phyloP scores from a whole-genome alignment of 2,113 vertebrate species.

The Rynchops niger region DNA sequence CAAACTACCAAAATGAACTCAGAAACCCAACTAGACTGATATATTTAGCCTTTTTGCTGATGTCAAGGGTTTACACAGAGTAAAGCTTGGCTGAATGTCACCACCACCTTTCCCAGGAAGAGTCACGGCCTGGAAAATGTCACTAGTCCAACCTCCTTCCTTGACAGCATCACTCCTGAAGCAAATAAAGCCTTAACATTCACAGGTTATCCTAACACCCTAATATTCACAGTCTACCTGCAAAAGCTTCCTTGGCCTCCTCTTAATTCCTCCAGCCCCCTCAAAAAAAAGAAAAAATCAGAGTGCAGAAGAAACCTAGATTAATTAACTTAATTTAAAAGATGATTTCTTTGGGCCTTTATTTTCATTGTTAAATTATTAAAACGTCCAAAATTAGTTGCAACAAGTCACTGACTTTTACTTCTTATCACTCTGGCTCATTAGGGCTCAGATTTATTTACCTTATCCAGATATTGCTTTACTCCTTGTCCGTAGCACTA shows the following conservation, averaged over 20 bases:
- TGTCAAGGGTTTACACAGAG: background rate
- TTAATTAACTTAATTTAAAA: too few relatives aligned
- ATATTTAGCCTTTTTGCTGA: background rate
- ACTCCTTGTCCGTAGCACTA: fast-evolving
- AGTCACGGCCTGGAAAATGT: background rate
- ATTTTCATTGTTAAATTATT: background rate
- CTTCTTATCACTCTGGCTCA: background rate
- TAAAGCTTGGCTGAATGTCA: background rate
- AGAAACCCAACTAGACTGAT: background rate
- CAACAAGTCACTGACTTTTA: background rate
- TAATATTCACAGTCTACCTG: background rate
- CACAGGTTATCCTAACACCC: background rate
- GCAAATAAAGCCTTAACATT: background rate
- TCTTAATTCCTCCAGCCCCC: background rate
- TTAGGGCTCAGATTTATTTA: background rate
- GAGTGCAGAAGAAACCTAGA: background rate
- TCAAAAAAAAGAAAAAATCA: too few relatives aligned
- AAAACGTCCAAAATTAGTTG: background rate
- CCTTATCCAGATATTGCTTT: background rate
- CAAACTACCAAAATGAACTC: background rate
- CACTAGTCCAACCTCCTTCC: background rate
- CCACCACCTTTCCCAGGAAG: background rate
- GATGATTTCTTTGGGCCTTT: background rate
- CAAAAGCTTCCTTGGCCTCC: background rate
- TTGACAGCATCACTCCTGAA: background rate